Evolutionary conservation across 2,113 vertebrate genomes (phyloP).

Genomic region (Bostrychus sinensis): DNA sequence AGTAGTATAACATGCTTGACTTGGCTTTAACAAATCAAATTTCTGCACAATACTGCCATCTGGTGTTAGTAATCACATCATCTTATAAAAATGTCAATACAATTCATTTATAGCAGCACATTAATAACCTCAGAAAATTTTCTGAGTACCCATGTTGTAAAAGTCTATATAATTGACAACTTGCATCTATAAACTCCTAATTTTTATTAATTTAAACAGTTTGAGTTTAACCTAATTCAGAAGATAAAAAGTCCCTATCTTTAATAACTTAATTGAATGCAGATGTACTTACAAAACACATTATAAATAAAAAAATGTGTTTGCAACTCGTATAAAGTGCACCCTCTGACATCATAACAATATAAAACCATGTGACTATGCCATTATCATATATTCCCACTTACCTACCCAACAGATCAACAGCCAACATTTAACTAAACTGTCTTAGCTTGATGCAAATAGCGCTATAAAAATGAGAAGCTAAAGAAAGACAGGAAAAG

Average conservation of each 20-base stretch:
- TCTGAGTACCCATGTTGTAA: not conserved
- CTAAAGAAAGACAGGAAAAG: not conserved
- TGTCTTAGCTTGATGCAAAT: not conserved
- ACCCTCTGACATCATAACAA: too few species aligned
- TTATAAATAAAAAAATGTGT: too few species aligned
- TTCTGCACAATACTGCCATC: conserved; percentile 9
- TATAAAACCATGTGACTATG: too few species aligned
- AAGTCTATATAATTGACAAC: not conserved
- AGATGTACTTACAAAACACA: too few species aligned
- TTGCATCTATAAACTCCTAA: not conserved
- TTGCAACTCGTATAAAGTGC: too few species aligned
- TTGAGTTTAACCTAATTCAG: too few species aligned
- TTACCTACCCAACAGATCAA: not conserved
- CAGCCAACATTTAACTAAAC: not conserved
- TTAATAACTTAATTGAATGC: too few species aligned
- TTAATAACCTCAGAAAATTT: not conserved
- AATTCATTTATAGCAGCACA: not conserved
- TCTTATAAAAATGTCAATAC: not conserved
- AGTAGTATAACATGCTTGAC: not conserved
- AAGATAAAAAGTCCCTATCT: too few species aligned
- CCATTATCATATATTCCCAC: not conserved
- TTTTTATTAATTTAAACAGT: too few species aligned
- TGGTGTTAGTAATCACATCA: not conserved
- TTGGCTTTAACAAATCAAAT: not conserved
- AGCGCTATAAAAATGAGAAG: not conserved